Conservation (phyloP, 2,113 vertebrate species). For the Colossoma macropomum region DNA sequence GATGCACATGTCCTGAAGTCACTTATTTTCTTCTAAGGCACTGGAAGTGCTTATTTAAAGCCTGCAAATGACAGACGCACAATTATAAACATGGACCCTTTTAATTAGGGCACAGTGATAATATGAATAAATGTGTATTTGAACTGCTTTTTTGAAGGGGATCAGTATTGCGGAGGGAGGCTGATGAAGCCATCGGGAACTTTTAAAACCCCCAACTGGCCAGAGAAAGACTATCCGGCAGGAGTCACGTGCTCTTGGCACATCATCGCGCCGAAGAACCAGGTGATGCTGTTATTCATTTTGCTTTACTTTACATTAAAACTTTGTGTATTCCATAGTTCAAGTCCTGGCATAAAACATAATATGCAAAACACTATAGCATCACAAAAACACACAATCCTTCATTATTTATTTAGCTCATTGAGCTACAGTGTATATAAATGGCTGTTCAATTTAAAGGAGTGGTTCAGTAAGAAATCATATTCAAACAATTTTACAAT, state of each 20-base stretch:
- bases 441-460: too few species aligned
- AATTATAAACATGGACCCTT: constrained; percentile 19
- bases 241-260: constrained; percentile 97
- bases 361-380: too few species aligned
- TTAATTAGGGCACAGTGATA: constrained; percentile 24
- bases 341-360: too few species aligned
- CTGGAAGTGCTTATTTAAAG: constrained; percentile 20
- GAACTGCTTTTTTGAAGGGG: constrained; percentile 77
- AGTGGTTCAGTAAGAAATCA: too few species aligned
- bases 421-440: too few species aligned
- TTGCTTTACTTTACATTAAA: not conserved
- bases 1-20: constrained; percentile 26
- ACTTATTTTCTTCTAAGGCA: constrained; percentile 40
- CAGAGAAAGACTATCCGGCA: constrained; percentile 93
- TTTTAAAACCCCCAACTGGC: constrained; percentile 98
- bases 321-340: too few species aligned
- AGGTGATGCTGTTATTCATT: constrained; percentile 75
- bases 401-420: too few species aligned
- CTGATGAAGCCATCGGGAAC: constrained; percentile 87
- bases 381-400: too few species aligned
- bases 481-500: too few species aligned
- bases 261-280: constrained; percentile 92
- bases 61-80: constrained; percentile 1
- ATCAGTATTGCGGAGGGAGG: constrained; percentile 95
- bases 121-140: not conserved